Evolutionary conservation across 2,888 invertebrate genomes (phyloP).

Genomic region (Erebia palarica): DNA sequence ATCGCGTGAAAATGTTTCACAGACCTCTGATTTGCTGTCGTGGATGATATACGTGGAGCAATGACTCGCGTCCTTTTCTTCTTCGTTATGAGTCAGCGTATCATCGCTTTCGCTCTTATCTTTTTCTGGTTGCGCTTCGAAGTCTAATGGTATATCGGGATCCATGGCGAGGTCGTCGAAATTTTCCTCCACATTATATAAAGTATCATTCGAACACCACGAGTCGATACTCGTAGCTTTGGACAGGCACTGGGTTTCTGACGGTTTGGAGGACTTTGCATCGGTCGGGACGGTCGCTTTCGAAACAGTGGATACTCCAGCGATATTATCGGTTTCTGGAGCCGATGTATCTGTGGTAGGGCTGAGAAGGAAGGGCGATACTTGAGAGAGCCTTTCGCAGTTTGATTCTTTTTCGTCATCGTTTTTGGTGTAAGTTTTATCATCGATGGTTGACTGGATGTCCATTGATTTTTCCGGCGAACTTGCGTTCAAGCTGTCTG

Average conservation of each 20-base stretch:
- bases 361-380: slow-evolving; percentile 71
- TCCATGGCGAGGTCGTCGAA: slow-evolving; percentile 76
- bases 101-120: slow-evolving; percentile 69
- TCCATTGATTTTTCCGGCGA: slow-evolving; percentile 53
- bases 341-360: slow-evolving; percentile 69
- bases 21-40: slow-evolving; percentile 67
- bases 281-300: slow-evolving; percentile 76
- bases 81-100: slow-evolving; percentile 70
- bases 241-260: slow-evolving; percentile 72
- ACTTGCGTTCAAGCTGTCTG: slow-evolving; percentile 75
- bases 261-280: slow-evolving; percentile 74
- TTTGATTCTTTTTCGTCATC: slow-evolving; percentile 65
- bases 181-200: slow-evolving; percentile 84
- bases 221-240: slow-evolving; percentile 85
- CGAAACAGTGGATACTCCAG: slow-evolving; percentile 74
- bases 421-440: slow-evolving; percentile 63
- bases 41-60: slow-evolving; percentile 73
- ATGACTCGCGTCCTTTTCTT: slow-evolving; percentile 65
- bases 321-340: slow-evolving; percentile 64
- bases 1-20: slow-evolving; percentile 72
- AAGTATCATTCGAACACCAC: slow-evolving; percentile 85
- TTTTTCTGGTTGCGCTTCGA: slow-evolving; percentile 53
- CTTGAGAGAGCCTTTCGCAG: slow-evolving; percentile 70
- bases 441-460: slow-evolving; percentile 60
- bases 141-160: slow-evolving; percentile 57